phyloP scores from a whole-genome alignment of 1,140 invertebrate genomes.

The Formica exsecta region DNA sequence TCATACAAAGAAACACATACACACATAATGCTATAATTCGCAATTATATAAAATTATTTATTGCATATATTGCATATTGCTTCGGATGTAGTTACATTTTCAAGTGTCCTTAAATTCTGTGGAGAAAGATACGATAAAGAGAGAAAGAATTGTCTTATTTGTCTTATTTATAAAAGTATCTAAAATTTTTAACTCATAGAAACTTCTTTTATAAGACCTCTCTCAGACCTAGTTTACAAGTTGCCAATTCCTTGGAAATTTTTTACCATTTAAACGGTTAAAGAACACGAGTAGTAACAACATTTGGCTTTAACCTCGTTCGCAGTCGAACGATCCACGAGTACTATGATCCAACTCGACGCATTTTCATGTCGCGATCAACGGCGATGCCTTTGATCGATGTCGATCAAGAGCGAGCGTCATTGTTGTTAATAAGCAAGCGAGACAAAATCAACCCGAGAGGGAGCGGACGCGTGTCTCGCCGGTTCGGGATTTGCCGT shows the following conservation, averaged over 20 bases:
- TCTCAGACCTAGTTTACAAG: not conserved
- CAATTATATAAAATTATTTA: not conserved
- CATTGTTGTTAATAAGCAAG: constrained; percentile 28
- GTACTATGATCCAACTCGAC: too few relatives aligned
- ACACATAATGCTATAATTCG: not conserved
- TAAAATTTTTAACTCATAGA: not conserved
- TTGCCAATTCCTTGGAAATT: too few relatives aligned
- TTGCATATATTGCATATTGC: not conserved
- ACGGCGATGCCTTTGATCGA: not conserved
- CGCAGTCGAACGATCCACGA: too few relatives aligned
- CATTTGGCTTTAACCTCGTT: too few relatives aligned
- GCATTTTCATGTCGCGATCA: too few relatives aligned
- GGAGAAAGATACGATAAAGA: too few relatives aligned
- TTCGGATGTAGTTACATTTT: too few relatives aligned
- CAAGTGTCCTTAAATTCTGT: not conserved
- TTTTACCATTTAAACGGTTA: too few relatives aligned
- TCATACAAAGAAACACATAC: too few relatives aligned
- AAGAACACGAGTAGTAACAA: too few relatives aligned
- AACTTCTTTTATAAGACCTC: not conserved
- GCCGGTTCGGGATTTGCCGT: constrained; percentile 30
- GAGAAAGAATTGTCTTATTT: not conserved
- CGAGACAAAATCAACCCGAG: constrained; percentile 8
- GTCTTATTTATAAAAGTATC: not conserved
- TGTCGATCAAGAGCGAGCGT: constrained; percentile 19
- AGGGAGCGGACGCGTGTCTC: constrained; percentile 43